phyloP scores from a whole-genome alignment of 2,113 vertebrate species.

The Trachemys scripta region DNA sequence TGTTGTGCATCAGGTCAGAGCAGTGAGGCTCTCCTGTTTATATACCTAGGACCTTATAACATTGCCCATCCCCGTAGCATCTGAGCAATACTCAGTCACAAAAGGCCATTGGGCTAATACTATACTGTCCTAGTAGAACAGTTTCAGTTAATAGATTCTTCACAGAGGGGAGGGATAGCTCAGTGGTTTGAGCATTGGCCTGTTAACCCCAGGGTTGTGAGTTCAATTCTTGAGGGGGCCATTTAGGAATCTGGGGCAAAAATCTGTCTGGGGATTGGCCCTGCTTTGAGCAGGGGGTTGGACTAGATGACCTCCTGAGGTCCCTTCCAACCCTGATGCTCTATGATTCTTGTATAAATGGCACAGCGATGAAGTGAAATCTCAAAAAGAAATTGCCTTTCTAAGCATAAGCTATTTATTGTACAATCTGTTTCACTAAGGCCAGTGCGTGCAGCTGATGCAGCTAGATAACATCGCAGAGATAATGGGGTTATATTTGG shows the following conservation, averaged over 20 bases:
- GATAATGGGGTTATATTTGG: not conserved
- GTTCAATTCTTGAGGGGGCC: too few relatives aligned
- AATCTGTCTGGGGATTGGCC: too few relatives aligned
- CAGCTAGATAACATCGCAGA: not conserved
- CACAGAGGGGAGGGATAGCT: too few relatives aligned
- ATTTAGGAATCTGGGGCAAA: too few relatives aligned
- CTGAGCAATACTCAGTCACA: not conserved
- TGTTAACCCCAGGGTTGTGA: too few relatives aligned
- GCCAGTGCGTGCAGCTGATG: not conserved
- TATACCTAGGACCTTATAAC: not conserved
- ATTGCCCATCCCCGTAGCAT: not conserved
- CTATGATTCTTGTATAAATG: not conserved
- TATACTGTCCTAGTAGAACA: not conserved
- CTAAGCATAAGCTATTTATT: conserved; percentile 11
- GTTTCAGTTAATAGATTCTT: not conserved
- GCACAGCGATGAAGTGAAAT: not conserved
- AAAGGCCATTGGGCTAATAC: not conserved
- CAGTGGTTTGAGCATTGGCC: too few relatives aligned
- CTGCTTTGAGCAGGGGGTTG: too few relatives aligned
- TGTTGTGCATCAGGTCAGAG: not conserved
- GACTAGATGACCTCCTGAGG: too few relatives aligned
- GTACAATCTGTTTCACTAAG: not conserved
- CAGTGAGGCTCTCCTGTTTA: not conserved
- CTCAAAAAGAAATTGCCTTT: conserved; percentile 14
- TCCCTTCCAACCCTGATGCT: too few relatives aligned